Evolutionary conservation across 2,113 vertebrate genomes (phyloP).

Genomic region (Bostrychus sinensis): DNA sequence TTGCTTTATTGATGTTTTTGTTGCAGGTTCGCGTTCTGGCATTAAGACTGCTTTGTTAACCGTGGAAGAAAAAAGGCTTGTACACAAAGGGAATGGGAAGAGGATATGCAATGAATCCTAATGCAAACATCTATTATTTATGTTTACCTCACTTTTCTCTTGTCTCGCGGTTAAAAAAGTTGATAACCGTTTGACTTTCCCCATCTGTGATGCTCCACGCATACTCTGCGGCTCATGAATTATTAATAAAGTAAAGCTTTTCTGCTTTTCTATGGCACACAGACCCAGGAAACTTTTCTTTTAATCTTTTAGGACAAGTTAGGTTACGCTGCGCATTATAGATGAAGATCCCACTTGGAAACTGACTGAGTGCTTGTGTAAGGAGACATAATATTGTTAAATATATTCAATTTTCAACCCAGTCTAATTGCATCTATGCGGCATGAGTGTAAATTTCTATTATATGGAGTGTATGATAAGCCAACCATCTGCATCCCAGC

Average conservation of each 20-base stretch:
- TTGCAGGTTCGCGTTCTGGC: neutral
- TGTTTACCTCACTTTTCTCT: slow-evolving; percentile 14
- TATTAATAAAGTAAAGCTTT: slow-evolving; percentile 46
- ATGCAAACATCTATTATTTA: slow-evolving; percentile 25
- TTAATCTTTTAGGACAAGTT: slow-evolving; percentile 36
- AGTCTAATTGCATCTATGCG: neutral
- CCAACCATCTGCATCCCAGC: too few relatives aligned
- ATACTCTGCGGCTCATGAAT: slow-evolving; percentile 37
- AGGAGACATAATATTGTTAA: neutral
- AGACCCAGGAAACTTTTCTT: slow-evolving; percentile 21
- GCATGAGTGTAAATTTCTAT: neutral
- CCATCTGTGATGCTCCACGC: slow-evolving; percentile 23
- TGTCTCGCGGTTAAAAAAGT: slow-evolving; percentile 4
- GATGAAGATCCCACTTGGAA: neutral
- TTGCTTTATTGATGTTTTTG: neutral
- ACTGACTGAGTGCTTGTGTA: neutral
- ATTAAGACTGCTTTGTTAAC: neutral
- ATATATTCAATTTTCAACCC: neutral
- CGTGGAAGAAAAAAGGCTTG: neutral
- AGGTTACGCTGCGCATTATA: slow-evolving; percentile 29
- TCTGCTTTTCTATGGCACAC: slow-evolving; percentile 22
- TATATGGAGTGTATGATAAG: too few relatives aligned
- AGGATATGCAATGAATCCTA: neutral
- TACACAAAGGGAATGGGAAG: slow-evolving; percentile 4
- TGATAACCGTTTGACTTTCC: slow-evolving; percentile 32